Evolutionary conservation across 2,888 invertebrate species (phyloP).

Genomic region (Teleogryllus oceanicus): DNA sequence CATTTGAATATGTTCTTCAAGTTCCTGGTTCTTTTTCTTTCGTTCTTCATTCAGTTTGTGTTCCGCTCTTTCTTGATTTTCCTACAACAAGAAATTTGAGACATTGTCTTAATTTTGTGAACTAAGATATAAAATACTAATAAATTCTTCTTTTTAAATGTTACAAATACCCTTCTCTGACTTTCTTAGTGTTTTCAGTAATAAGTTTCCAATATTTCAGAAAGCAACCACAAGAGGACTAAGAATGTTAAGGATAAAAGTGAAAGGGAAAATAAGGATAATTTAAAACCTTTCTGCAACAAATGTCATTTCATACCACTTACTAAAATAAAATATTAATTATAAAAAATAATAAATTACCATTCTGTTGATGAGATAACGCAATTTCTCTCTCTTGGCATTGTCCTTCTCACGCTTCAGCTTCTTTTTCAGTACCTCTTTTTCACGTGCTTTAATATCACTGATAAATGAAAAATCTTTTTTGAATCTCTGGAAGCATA

Average conservation of each 20-base stretch:
- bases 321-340: conserved; percentile 24
- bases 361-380: conserved; percentile 68
- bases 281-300: too few species aligned
- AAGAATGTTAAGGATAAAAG: too few species aligned
- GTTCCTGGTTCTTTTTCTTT: conserved; percentile 54
- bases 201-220: too few species aligned
- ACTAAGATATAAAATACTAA: too few species aligned
- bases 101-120: too few species aligned
- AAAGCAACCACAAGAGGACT: too few species aligned
- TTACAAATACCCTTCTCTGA: too few species aligned
- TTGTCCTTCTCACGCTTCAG: conserved; percentile 59
- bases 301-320: not conserved
- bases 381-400: conserved; percentile 61
- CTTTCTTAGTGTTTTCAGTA: too few species aligned
- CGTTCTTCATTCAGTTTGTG: conserved; percentile 57
- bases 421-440: conserved; percentile 59
- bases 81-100: conserved; percentile 44
- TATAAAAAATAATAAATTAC: conserved; percentile 43
- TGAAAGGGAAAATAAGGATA: too few species aligned
- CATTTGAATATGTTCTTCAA: conserved; percentile 55
- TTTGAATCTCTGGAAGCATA: conserved; percentile 56
- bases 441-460: conserved; percentile 69
- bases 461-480: conserved; percentile 74
- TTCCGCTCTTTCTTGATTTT: conserved; percentile 72
- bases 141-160: too few species aligned